A percentile compares a stretch with the other conserved stretches of the same genome.
These are phyloP conservation scores for Hylaeus anthracinus DNA, from an alignment of 1,140 invertebrate genomes.

Conservation along the genomic window DNA sequence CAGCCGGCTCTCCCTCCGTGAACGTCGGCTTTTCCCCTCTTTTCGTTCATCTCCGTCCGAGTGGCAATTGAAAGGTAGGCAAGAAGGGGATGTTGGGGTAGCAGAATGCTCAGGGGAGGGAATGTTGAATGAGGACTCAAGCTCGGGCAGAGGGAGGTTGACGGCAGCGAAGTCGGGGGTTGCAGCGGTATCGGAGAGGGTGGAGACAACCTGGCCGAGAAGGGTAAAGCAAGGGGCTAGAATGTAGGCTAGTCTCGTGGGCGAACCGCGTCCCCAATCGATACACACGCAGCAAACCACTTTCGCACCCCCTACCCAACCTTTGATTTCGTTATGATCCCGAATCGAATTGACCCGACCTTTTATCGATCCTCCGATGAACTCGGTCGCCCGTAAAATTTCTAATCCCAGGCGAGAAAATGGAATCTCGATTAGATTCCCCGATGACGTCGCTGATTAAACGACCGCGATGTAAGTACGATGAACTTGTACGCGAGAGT, in stretches of 20 bases:
- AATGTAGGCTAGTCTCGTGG: slow-evolving; percentile 76
- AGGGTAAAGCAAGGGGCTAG: slow-evolving; percentile 63
- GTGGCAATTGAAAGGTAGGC: slow-evolving; percentile 23
- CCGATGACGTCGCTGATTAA: no score
- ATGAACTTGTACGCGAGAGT: neutral
- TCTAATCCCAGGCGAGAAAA: neutral
- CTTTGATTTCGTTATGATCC: slow-evolving; percentile 35
- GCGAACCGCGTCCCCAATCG: slow-evolving; percentile 79
- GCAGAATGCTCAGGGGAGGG: slow-evolving; percentile 50
- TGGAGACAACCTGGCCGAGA: slow-evolving; percentile 41
- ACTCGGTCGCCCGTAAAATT: slow-evolving; percentile 11
- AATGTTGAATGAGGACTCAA: slow-evolving; percentile 73
- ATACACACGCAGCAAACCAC: slow-evolving; percentile 70
- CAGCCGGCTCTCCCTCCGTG: neutral
- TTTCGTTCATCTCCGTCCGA: slow-evolving; percentile 37
- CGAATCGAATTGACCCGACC: slow-evolving; percentile 21
- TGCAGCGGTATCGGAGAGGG: slow-evolving; percentile 20
- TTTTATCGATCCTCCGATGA: slow-evolving; percentile 27
- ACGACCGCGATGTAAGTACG: neutral
- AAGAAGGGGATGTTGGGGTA: slow-evolving; percentile 30
- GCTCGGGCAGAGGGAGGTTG: slow-evolving; percentile 48
- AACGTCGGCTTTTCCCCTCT: slow-evolving; percentile 6
- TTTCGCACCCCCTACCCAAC: neutral
- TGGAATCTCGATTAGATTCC: neutral
- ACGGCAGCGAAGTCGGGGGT: neutral